Evolutionary conservation across 2,797 vertebrate genomes (phyloP).

Genomic region (Vespertilio murinus): DNA sequence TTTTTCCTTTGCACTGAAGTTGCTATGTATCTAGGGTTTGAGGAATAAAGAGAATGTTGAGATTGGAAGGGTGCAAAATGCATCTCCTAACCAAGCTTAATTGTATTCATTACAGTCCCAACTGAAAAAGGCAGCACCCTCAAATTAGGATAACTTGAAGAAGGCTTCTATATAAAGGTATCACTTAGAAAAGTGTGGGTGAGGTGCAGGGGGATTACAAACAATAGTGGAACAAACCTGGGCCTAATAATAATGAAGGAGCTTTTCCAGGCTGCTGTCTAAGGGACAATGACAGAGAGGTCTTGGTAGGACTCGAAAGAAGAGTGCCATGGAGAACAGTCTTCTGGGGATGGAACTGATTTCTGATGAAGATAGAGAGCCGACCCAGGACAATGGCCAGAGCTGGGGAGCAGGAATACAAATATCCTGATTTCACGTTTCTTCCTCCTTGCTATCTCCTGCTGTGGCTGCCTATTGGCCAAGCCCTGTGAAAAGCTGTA

Average conservation of each 20-base stretch:
- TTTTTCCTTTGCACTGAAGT: not conserved
- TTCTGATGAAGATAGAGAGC: not conserved
- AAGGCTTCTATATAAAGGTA: not conserved
- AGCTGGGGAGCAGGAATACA: not conserved
- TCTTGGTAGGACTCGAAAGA: not conserved
- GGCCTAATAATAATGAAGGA: not conserved
- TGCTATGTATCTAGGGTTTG: not conserved
- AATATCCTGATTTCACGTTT: not conserved
- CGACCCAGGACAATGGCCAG: not conserved
- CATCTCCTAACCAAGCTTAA: not conserved
- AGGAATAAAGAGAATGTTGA: not conserved
- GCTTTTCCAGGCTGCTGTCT: not conserved
- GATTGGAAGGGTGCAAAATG: not conserved
- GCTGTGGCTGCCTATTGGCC: not conserved
- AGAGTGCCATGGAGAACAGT: not conserved
- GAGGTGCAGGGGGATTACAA: not conserved
- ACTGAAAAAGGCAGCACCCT: not conserved
- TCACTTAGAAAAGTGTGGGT: not conserved
- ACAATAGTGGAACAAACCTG: not conserved
- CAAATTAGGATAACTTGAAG: not conserved
- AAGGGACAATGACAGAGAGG: not conserved
- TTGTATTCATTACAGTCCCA: not conserved
- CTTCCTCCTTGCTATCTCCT: not conserved
- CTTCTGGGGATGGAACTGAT: not conserved
- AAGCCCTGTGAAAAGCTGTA: not conserved